Conservation (phyloP, 2,113 vertebrate species). For the Crotalus helleri region DNA sequence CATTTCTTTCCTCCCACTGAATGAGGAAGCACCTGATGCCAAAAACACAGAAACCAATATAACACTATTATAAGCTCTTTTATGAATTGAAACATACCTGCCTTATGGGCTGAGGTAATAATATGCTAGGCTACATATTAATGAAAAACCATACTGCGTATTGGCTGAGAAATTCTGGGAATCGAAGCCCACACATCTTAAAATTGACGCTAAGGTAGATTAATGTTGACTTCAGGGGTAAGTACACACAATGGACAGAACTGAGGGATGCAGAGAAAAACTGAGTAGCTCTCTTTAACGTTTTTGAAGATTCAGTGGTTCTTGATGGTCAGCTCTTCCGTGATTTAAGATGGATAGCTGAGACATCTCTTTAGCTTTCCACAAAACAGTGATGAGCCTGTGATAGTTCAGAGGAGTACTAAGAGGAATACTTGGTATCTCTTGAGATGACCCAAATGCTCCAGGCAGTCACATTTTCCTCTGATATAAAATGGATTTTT, state of each 20-base stretch:
- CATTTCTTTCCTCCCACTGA: constrained; percentile 4
- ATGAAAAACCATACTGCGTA: neutral
- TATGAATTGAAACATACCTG: neutral
- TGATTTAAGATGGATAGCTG: neutral
- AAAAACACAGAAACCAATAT: constrained; percentile 10
- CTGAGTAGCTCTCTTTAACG: too few relatives aligned
- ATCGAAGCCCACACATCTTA: neutral
- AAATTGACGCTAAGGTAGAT: neutral
- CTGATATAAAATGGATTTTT: neutral
- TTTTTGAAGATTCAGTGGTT: neutral
- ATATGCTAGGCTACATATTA: neutral
- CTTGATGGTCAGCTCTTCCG: neutral
- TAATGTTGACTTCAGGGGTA: neutral
- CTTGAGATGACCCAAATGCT: neutral
- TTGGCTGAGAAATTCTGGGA: neutral
- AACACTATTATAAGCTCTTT: neutral
- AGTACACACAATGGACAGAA: neutral
- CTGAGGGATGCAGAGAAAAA: neutral
- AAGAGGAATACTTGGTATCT: neutral
- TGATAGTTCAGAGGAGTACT: neutral
- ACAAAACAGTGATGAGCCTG: neutral
- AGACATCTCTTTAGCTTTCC: neutral
- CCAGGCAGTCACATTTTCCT: neutral
- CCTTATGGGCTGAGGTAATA: neutral
- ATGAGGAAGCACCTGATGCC: neutral